phyloP scores from a whole-genome alignment of 2,113 vertebrate species.

The Brachypodius melanocephalos region DNA sequence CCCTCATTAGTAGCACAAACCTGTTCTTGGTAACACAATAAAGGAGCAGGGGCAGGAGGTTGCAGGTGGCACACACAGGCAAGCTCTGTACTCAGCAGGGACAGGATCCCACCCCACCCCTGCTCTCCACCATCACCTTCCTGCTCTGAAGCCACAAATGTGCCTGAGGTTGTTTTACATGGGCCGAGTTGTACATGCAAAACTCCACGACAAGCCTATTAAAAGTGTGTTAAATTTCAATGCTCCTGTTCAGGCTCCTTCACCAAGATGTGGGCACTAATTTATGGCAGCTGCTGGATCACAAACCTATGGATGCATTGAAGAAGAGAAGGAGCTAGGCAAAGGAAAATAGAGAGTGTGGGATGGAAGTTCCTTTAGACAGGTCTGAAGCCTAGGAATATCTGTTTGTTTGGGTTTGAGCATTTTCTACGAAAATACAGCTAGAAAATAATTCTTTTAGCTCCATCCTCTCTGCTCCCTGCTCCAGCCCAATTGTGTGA shows the following conservation, averaged over 20 bases:
- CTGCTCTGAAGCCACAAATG: not conserved
- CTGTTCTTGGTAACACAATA: not conserved
- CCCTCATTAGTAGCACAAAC: not conserved
- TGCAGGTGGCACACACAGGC: not conserved
- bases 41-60: not conserved
- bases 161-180: constrained; percentile 21
- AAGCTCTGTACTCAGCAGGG: not conserved
- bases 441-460: not conserved
- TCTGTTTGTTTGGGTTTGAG: not conserved
- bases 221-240: constrained; percentile 45
- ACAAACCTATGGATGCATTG: not conserved
- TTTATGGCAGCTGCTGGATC: not conserved
- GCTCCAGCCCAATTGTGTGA: constrained; percentile 58
- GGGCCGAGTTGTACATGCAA: not conserved
- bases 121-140: not conserved
- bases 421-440: not conserved
- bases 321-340: not conserved
- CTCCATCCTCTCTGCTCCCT: not conserved
- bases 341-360: not conserved
- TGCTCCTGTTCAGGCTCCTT: constrained; percentile 5
- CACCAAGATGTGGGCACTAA: constrained; percentile 11
- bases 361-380: not conserved
- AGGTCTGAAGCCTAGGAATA: constrained; percentile 6
- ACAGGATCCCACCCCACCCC: not conserved
- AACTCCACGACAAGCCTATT: not conserved